These are phyloP conservation scores for Acanthosoma haemorrhoidale DNA, from an alignment of 2,888 invertebrate species.

Conservation along the genomic window DNA sequence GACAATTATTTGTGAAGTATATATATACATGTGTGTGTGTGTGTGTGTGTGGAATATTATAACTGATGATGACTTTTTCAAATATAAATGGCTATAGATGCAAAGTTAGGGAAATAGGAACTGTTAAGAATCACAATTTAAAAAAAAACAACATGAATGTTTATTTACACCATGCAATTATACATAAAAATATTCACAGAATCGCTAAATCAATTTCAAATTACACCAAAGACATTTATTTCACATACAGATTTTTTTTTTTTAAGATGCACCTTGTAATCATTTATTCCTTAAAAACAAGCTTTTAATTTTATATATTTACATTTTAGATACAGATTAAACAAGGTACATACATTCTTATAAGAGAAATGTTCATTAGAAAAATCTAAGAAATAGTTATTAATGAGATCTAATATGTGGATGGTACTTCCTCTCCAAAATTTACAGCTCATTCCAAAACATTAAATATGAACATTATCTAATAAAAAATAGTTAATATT, in stretches of 20 bases:
- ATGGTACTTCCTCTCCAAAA: slow-evolving; percentile 3
- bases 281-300: neutral
- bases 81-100: neutral
- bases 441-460: slow-evolving; percentile 5
- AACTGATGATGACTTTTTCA: neutral
- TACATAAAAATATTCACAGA: slow-evolving; percentile 27
- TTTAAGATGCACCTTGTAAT: neutral
- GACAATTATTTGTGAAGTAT: no score
- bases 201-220: neutral
- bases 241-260: neutral
- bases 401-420: slow-evolving; percentile 8
- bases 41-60: no score
- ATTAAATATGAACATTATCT: slow-evolving; percentile 18
- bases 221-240: neutral
- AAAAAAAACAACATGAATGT: slow-evolving; percentile 16
- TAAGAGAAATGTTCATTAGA: slow-evolving; percentile 1
- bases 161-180: slow-evolving; percentile 23
- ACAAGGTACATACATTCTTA: slow-evolving; percentile 14
- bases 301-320: neutral
- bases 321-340: neutral
- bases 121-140: neutral
- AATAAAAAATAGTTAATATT: neutral
- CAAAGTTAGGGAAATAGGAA: neutral
- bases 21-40: no score
- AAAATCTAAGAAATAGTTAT: neutral